These are phyloP conservation scores for Gallinago jamesoni DNA, from an alignment of 2,113 vertebrate genomes.

Conservation along the genomic window DNA sequence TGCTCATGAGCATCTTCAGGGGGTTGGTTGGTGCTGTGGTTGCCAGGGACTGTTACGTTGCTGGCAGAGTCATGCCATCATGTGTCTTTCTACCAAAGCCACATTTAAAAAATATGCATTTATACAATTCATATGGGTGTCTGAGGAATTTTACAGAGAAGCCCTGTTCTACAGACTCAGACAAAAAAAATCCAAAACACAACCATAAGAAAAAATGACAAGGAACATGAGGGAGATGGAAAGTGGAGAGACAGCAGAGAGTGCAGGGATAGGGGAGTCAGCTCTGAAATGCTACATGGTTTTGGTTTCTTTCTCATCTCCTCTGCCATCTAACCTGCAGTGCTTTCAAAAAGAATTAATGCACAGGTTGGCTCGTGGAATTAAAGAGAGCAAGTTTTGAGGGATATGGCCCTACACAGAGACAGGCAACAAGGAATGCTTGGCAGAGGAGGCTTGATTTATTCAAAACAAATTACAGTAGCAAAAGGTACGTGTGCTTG, in stretches of 20 bases:
- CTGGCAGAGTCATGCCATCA: fast-evolving
- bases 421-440: background rate
- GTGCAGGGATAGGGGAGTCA: background rate
- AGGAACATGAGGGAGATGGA: background rate
- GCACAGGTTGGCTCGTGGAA: background rate
- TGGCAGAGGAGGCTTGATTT: background rate
- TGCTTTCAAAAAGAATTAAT: background rate
- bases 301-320: background rate
- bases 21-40: background rate
- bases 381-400: background rate
- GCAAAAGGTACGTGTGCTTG: fast-evolving
- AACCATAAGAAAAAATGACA: background rate
- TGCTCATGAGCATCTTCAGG: background rate
- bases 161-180: background rate
- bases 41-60: background rate
- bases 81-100: background rate
- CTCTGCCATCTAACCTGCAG: background rate
- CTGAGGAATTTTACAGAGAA: background rate
- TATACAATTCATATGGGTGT: background rate
- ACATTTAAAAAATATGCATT: fast-evolving
- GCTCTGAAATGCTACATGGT: background rate
- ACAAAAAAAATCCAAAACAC: background rate
- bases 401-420: background rate
- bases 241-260: background rate
- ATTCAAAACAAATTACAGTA: background rate